Evolutionary conservation across 53 echinoderm and acorn worm species (phyloP), one percentile per base, ranked within the genome.

Genomic region (Paelopatides confundens): DNA sequence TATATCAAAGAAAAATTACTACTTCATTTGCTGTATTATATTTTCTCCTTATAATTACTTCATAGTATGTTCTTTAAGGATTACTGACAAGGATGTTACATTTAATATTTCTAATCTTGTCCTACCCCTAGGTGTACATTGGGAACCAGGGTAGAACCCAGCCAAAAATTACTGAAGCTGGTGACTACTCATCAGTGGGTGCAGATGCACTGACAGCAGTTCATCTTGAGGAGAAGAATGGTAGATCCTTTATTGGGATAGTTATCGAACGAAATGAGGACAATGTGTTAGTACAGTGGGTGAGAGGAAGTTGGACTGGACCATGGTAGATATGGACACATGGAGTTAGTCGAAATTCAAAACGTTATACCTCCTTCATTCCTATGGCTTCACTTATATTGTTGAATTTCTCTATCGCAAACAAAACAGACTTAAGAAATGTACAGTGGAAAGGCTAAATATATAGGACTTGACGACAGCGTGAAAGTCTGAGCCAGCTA

Each of bases 181-280:
- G 39, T 11, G 23, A n/a, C 76, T 74, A 39, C n/a, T 15, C 43
- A 39, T 34, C 76, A n/a, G 76, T 43, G 15, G 46, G 39, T 5
- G 8, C 9, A 10, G 76, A 40, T 18, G 26, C 23, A 5, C 24
- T 74, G 5, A 23, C 24, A 8, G 76, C 76, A 18, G 76, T 74
- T 11, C 76, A 74, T n/a, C 23, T 13, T 26, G 76, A 74, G 27
- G 76, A 74, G 24, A 37, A 37, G 26, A 23, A 74, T 10, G 76
- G 76, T 17, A 74, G 43, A 23, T 40, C 76, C 2, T 74, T 74
- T 23, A 74, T 74, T 74, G 76, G 76, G 4, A 12, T 14, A n/a
- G 24, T 74, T 4, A 15, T 74, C 15, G 43, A 37, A 23, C 6
- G 21, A 23, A 26, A 32, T 11, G 49, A 5, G 1, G 43, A 43